Conservation (phyloP, 1,140 invertebrate species). For the Ceratosolen solmsi region DNA sequence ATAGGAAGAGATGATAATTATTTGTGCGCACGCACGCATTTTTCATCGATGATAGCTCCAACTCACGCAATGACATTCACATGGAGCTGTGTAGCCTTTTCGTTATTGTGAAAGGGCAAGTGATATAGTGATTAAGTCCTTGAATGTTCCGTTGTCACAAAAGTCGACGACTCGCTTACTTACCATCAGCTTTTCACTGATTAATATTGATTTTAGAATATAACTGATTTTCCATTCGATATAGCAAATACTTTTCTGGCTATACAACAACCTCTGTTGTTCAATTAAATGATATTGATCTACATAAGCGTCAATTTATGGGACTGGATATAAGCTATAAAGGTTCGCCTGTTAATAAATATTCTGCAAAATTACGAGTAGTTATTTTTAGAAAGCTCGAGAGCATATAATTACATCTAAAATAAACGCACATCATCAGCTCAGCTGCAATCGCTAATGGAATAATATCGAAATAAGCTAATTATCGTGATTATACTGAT, state of each 20-base stretch:
- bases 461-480: too few relatives aligned
- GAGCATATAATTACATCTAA: too few relatives aligned
- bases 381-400: too few relatives aligned
- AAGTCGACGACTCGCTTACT: neutral
- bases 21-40: too few relatives aligned
- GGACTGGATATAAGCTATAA: neutral
- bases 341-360: too few relatives aligned
- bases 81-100: neutral
- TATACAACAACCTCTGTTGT: neutral
- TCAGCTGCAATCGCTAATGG: too few relatives aligned
- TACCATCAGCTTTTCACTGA: neutral
- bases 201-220: conserved; percentile 3
- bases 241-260: neutral
- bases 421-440: too few relatives aligned
- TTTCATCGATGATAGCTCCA: neutral
- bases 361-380: too few relatives aligned
- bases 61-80: too few relatives aligned
- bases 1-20: too few relatives aligned
- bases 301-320: neutral
- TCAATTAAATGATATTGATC: neutral
- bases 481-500: too few relatives aligned
- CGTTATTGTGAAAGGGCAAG: neutral
- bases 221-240: neutral
- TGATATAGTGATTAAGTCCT: neutral
- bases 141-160: neutral